Evolutionary conservation across 1,140 invertebrate species (phyloP).

Genomic region (Dinothrombium tinctorium): DNA sequence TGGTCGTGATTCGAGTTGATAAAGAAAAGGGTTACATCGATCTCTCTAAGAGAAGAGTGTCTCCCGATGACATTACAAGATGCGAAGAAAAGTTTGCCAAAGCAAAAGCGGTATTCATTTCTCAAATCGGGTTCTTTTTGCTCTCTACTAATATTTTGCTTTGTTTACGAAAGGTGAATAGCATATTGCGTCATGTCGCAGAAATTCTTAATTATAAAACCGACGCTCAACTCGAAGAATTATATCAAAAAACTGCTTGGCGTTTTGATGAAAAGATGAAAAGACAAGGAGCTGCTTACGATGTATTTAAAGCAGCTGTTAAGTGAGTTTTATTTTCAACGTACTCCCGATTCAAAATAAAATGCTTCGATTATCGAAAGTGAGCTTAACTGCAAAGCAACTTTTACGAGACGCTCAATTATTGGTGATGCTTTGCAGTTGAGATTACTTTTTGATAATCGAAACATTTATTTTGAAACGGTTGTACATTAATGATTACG

Average conservation of each 20-base stretch:
- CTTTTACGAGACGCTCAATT: no score
- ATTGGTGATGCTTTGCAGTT: no score
- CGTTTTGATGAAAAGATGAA: slow-evolving; percentile 93
- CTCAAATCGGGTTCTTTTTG: no score
- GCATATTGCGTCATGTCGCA: slow-evolving; percentile 86
- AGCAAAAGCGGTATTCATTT: slow-evolving; percentile 90
- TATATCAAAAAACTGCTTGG: slow-evolving; percentile 97
- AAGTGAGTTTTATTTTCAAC: no score
- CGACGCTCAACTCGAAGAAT: slow-evolving; percentile 74
- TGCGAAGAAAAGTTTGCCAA: slow-evolving; percentile 96
- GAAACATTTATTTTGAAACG: no score
- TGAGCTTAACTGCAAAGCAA: no score
- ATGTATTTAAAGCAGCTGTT: slow-evolving; percentile 95
- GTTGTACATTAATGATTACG: no score
- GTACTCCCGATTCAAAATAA: no score
- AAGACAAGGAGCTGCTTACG: slow-evolving; percentile 82
- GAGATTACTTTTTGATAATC: no score
- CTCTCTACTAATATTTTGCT: no score
- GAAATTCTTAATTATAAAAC: slow-evolving; percentile 73
- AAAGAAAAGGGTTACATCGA: slow-evolving; percentile 99
- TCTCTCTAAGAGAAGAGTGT: slow-evolving; percentile 93
- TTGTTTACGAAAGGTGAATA: no score
- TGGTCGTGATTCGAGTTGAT: slow-evolving; percentile 96
- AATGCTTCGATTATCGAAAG: no score
- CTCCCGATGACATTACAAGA: slow-evolving; percentile 87